Evolutionary conservation across 1,140 invertebrate species (phyloP), one percentile per base, ranked within the genome.

Genomic region (Drosophila mauritiana): DNA sequence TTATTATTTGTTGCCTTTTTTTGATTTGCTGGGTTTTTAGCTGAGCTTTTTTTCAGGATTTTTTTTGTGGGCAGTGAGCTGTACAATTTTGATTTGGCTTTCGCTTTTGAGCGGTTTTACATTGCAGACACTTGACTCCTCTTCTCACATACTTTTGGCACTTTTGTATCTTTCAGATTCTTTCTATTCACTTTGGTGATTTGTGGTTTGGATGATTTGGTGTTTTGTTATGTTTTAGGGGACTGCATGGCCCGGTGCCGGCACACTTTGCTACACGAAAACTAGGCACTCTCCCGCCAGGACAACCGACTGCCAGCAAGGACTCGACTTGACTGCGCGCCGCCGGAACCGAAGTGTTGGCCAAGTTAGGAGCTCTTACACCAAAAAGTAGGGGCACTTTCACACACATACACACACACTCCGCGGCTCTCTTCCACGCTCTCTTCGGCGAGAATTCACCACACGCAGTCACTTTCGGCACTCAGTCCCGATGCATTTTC

Each of bases 221-320:
- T 72, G n/a, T 64, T 73, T 65, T 65, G 51, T 76, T 75, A 73
- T 74, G 45, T 67, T 65, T 53, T 27, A 37, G 3, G 46, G 72
- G 61, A 67, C 36, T 54, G 51, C 72, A 61, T 68, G 59, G 55
- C 22, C 49, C 15, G 40, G 37, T 36, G 34, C 53, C 82, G 83
- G 74, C 83, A 70, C 79, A 78, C 63, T 76, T 27, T 64, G 34
- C 61, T 56, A 54, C 13, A 22, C 55, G 70, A 74, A 8, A 20
- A 25, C 22, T 27, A 43, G 75, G 52, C 67, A 57, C 61, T 75
- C 61, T 72, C 52, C 79, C 65, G 79, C 52, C 57, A 73, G 75
- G 79, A 68, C 79, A 83, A 88, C 84, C 76, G 75, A 68, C 74
- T 76, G 83, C 79, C 72, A 72, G 65, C 75, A 86, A 79, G 75